Base-by-base conservation (phyloP, 2,797 vertebrate species). In the Spinibarbus caldwelli region DNA sequence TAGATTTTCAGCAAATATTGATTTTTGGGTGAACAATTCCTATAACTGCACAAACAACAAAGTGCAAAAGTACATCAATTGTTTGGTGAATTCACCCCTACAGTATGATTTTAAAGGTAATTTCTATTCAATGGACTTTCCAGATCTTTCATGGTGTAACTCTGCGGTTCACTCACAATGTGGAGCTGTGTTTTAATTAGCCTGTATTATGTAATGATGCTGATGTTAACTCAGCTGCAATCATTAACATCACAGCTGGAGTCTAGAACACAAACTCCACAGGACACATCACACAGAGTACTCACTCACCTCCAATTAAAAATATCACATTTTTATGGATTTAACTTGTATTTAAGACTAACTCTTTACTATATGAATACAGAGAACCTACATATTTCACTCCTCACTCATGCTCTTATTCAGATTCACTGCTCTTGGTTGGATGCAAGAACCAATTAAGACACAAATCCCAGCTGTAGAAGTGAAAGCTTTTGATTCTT, bases 231-330 rank as follows among this genome's bases (percentile, higher is more conserved):
- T 10, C 38, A 45, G 26, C 15, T 64, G 67, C 2, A 36, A 43
- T 43, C 68, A 72, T 82, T 59, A 82, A 29, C 36, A 34, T 73
- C 68, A 21, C 59, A 79, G 77, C 59, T 43, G 77, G 59, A 47
- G 59, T 45, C 38, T 21, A 47, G 17, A 79, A 23, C 57, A 64
- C 57, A 62, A 78, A 23, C 77, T 64, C 36, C 77, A 64, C 57
- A 62, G 38, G 75, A 59, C 14, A 38, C 23, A 5, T 57, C 11
- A 77, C 73, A 43, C 73, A 26, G 6, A 72, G 41, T 4, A 21
- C 19, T 75, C 72, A 15, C 49, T n/a, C 73, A 59, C 34, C 75
- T 78, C 34, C 52, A 43, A 54, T 54, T 36, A 8, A n/a, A 36
- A 36, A 59, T 19, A 59, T 41, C 26, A 4, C 36, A 26, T 59